Evolutionary conservation across 1,140 invertebrate genomes (phyloP).

Genomic region (Pachyrhynchus sulphureomaculatus): DNA sequence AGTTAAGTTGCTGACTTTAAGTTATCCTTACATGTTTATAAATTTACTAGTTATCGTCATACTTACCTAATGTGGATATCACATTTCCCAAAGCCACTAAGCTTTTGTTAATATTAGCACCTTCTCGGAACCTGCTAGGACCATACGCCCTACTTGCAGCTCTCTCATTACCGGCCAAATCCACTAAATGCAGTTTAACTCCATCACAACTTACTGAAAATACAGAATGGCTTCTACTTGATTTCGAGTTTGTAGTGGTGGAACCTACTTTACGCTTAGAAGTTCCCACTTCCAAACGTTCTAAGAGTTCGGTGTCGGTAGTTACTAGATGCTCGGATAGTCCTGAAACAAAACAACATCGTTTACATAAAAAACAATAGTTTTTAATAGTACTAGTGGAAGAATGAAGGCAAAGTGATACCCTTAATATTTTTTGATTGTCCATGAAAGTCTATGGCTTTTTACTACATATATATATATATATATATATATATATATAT

Average conservation of each 20-base stretch:
- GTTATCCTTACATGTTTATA: background rate
- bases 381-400: too few relatives aligned
- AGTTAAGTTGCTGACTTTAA: background rate
- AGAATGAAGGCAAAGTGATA: too few relatives aligned
- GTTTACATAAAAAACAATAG: background rate
- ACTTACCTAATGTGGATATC: conserved; percentile 71
- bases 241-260: conserved; percentile 56
- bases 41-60: too few relatives aligned
- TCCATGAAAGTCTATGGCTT: too few relatives aligned
- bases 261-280: conserved; percentile 55
- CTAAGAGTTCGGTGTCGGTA: conserved; percentile 52
- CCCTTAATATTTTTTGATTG: too few relatives aligned
- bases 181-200: conserved; percentile 67
- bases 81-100: conserved; percentile 78
- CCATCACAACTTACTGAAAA: conserved; percentile 53
- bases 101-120: conserved; percentile 80
- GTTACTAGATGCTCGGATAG: conserved; percentile 57
- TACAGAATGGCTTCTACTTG: conserved; percentile 67
- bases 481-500: too few relatives aligned
- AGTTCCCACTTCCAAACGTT: conserved; percentile 56
- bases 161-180: conserved; percentile 62
- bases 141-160: conserved; percentile 41
- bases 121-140: conserved; percentile 64
- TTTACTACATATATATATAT: too few relatives aligned
- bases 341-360: conserved; percentile 47